Conservation (phyloP, 2,888 invertebrate genomes). For the Tipula unca region DNA sequence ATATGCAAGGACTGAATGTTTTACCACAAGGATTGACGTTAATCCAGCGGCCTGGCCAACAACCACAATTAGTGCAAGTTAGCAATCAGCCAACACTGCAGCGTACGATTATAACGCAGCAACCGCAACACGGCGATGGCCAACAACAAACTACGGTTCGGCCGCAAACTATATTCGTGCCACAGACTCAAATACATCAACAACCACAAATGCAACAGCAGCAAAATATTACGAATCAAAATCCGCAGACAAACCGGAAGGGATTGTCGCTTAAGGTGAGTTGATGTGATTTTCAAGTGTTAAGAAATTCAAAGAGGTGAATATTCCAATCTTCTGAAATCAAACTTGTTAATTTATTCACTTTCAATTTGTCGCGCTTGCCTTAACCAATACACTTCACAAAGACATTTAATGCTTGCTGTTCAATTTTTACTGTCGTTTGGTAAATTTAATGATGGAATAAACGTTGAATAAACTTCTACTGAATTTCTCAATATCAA, state of each 20-base stretch:
- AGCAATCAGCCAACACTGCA: constrained; percentile 32
- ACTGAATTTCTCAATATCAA: too few relatives aligned
- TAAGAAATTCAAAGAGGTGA: too few relatives aligned
- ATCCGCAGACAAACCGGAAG: constrained; percentile 32
- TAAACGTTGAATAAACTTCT: too few relatives aligned
- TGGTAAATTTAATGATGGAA: too few relatives aligned
- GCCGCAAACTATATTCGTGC: constrained; percentile 21
- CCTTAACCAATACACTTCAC: too few relatives aligned
- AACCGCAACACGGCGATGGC: constrained; percentile 38
- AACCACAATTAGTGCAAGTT: constrained; percentile 40
- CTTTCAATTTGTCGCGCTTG: too few relatives aligned
- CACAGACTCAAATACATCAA: constrained; percentile 25
- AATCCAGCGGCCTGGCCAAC: constrained; percentile 42
- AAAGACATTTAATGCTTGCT: too few relatives aligned
- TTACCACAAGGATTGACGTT: constrained; percentile 40
- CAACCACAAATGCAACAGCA: constrained; percentile 33
- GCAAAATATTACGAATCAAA: constrained; percentile 31
- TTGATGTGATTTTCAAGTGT: constrained; percentile 9
- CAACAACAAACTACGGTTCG: constrained; percentile 31
- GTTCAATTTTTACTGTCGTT: too few relatives aligned
- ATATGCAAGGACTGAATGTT: constrained; percentile 34
- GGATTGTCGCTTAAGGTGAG: constrained; percentile 40
- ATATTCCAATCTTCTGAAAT: too few relatives aligned
- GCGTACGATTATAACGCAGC: constrained; percentile 39
- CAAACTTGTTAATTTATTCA: too few relatives aligned